A percentile compares a stretch with the other conserved stretches of the same genome.
Conservation (phyloP, 2,797 vertebrate genomes). For the Ateles fusciceps region DNA sequence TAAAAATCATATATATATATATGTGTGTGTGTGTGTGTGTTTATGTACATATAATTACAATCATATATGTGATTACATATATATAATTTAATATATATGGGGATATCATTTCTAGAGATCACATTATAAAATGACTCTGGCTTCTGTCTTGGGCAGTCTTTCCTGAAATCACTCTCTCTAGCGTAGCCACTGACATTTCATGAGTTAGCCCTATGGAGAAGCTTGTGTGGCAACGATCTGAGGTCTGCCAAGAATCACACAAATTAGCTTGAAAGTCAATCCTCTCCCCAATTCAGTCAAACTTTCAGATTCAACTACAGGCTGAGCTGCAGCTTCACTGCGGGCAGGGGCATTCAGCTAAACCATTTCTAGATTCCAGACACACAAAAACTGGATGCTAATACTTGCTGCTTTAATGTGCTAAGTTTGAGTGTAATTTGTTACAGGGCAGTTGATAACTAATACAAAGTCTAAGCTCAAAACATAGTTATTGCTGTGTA, state of each 20-base stretch:
- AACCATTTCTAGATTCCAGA: neutral
- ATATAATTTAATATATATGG: neutral
- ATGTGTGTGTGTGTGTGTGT: neutral
- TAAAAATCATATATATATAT: neutral
- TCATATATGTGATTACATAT: neutral
- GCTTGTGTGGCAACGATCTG: neutral
- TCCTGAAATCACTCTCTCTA: neutral
- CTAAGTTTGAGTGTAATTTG: neutral
- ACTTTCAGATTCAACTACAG: neutral
- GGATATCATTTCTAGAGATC: neutral
- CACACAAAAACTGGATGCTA: neutral
- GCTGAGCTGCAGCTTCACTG: neutral
- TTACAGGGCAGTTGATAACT: neutral
- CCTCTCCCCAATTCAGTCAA: neutral
- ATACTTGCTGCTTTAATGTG: neutral
- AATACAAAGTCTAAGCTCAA: conserved; percentile 40
- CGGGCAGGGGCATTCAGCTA: neutral
- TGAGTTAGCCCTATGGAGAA: neutral
- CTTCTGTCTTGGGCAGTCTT: neutral
- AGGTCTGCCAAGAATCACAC: neutral
- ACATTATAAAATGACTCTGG: neutral
- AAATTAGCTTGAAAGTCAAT: neutral
- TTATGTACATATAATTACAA: neutral
- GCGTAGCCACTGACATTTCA: neutral
- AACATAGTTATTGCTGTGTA: neutral